Conservation (phyloP, 1,140 invertebrate genomes). For the Sarcophaga bullata region DNA sequence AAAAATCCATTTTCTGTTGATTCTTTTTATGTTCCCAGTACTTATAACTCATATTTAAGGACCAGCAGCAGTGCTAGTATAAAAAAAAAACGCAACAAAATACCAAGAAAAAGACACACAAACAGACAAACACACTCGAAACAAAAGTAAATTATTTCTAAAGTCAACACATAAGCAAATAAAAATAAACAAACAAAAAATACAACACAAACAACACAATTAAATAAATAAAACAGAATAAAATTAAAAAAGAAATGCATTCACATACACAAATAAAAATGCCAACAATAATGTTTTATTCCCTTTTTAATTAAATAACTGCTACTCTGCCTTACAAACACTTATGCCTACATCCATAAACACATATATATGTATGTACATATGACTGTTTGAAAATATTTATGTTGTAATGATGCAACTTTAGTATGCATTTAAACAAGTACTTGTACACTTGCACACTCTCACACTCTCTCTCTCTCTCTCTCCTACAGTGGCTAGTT, state of each 20-base stretch:
- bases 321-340: background rate
- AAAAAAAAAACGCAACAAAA: no score
- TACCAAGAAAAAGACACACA: no score
- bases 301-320: constrained; percentile 22
- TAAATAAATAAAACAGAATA: no score
- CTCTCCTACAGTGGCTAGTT: background rate
- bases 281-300: background rate
- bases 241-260: background rate
- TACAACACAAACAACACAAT: no score
- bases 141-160: background rate
- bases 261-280: background rate
- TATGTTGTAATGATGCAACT: constrained; percentile 2
- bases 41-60: no score
- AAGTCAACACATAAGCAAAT: background rate
- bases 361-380: no score
- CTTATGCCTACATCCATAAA: no score
- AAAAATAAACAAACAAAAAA: no score
- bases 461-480: background rate
- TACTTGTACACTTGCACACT: background rate
- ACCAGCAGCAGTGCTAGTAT: no score
- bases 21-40: no score
- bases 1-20: no score
- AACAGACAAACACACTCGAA: background rate
- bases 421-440: background rate
- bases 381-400: no score